Base-by-base conservation (phyloP, 2,797 vertebrate genomes). In the Sebastes alutus region DNA sequence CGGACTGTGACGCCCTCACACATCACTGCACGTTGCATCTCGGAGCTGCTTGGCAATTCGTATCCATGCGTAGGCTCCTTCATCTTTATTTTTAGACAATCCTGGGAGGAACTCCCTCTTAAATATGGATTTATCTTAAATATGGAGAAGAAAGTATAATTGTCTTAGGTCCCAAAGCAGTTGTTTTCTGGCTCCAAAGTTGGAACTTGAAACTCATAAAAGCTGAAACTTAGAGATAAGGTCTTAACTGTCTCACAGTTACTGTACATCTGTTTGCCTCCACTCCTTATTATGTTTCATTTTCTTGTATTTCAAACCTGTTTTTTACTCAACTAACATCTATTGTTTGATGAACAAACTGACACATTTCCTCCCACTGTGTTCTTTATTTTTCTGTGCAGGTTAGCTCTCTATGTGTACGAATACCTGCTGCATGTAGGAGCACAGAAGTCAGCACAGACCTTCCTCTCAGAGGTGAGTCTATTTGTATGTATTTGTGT, bases 341-440 rank as follows among this genome's bases (percentile, higher is more conserved):
- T 23, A 2, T 11, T 29, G 22, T 54, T 42, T 22, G 12, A 72
- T 55, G 29, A 54, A 67, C n/a, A 46, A 32, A 69, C 66, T 87
- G 61, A 89, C 70, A 52, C 20, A 18, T 65, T 54, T 82, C 68
- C 32, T 86, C 52, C 61, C 33, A 7, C 62, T 77, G 72, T 79
- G 52, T 77, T 78, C 59, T 86, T 13, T 78, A 13, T 88, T 42
- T 86, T 59, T 79, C 2, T 85, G 63, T 85, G 56, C 95, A 99
- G 98, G 95, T 97, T 99, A 97, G 98, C 98, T 80, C 96, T 99
- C 83, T 99, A 99, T 42, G 98, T 99, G 85, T 99, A 99, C 86
- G 98, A 99, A 91, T 99, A 99, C 94, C 96, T 99, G 95, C 97
- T 99, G 93, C 98, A 99, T 95, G 98, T 99, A 91, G 98, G 98